These are phyloP conservation scores for Semotilus atromaculatus DNA, from an alignment of 2,797 vertebrate species.

Conservation along the genomic window DNA sequence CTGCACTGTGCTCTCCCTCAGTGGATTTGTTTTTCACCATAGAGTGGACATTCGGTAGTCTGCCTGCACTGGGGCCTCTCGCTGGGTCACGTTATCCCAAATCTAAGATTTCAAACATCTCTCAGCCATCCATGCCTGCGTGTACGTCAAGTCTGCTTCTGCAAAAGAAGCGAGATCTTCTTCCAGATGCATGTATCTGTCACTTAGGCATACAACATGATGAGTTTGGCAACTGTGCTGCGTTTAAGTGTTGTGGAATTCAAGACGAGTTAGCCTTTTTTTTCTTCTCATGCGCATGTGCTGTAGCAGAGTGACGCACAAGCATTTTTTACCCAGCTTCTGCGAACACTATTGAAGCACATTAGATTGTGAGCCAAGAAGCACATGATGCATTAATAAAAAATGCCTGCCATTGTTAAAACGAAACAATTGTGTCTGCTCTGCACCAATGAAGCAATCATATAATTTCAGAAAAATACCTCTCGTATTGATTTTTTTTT, in stretches of 20 bases:
- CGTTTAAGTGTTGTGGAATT: conserved; percentile 17
- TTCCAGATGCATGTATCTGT: conserved; percentile 15
- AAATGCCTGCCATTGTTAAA: conserved; percentile 15
- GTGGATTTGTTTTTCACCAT: conserved; percentile 33
- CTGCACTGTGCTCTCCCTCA: conserved; percentile 6
- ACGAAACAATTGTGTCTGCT: conserved; percentile 17
- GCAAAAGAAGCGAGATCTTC: neutral
- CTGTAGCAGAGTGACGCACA: conserved; percentile 18
- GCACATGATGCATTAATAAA: conserved; percentile 36
- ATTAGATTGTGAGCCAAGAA: conserved; percentile 8
- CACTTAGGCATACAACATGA: neutral
- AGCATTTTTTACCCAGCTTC: conserved; percentile 24
- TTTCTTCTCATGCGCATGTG: conserved; percentile 13
- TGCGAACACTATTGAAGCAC: conserved; percentile 5
- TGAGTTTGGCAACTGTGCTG: neutral
- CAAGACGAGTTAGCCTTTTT: conserved; percentile 12
- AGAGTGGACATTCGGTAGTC: neutral
- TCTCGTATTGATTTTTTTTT: neutral
- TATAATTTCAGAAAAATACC: neutral
- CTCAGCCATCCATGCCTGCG: neutral
- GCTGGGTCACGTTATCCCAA: conserved; percentile 36
- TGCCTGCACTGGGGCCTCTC: conserved; percentile 14
- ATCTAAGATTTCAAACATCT: conserved; percentile 25
- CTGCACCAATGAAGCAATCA: conserved; percentile 2
- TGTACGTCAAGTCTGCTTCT: neutral